These are phyloP conservation scores for Burhinus bistriatus DNA, from an alignment of 2,113 vertebrate species.

Conservation along the genomic window DNA sequence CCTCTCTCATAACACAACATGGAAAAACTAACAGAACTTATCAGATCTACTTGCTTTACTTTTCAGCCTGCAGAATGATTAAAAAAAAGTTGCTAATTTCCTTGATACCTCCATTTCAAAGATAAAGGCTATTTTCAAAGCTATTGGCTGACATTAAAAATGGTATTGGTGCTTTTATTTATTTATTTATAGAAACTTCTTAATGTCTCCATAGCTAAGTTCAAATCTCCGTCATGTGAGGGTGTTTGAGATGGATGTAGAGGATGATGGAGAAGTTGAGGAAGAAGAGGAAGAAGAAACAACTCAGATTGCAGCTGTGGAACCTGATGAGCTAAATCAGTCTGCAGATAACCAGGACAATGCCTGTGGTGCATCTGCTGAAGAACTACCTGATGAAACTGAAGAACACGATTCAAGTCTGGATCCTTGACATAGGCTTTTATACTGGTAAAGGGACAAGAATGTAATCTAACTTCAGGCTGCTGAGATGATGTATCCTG, in stretches of 20 bases:
- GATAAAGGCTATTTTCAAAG: not conserved
- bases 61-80: not conserved
- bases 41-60: not conserved
- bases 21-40: not conserved
- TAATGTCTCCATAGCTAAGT: constrained; percentile 80
- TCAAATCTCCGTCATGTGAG: constrained; percentile 91
- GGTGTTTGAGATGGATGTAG: constrained; percentile 98
- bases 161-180: not conserved
- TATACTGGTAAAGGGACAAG: not conserved
- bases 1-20: not conserved
- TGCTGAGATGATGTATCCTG: not conserved
- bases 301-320: constrained; percentile 10
- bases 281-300: constrained; percentile 81
- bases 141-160: not conserved
- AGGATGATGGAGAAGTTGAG: constrained; percentile 89
- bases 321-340: constrained; percentile 62
- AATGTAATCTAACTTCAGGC: not conserved
- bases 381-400: constrained; percentile 36
- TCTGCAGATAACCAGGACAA: constrained; percentile 19
- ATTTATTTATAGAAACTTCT: not conserved
- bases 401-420: constrained; percentile 62
- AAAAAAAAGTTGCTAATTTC: not conserved
- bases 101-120: not conserved
- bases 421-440: constrained; percentile 34
- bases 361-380: not conserved